Percentiles rank a stretch among this genome's conserved stretches.
phyloP scores from a whole-genome alignment of 2,797 vertebrate species.

The Aplochiton taeniatus region DNA sequence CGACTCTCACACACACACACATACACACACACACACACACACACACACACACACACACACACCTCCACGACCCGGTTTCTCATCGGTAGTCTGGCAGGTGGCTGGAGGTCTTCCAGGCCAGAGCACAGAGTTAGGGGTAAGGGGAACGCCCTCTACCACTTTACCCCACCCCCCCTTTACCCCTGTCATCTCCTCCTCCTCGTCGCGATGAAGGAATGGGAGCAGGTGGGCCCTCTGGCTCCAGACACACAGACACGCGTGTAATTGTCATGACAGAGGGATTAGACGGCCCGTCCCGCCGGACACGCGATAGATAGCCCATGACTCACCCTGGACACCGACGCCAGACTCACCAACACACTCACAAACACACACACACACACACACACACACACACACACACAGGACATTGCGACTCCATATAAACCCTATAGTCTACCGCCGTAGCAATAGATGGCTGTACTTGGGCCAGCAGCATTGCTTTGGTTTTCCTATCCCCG shows the following conservation, averaged over 20 bases:
- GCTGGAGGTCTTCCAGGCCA: background rate
- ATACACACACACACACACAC: too few relatives aligned
- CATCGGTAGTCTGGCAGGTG: constrained; percentile 15
- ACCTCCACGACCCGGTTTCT: constrained; percentile 9
- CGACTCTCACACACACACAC: background rate
- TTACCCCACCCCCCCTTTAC: constrained; percentile 2
- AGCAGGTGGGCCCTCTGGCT: constrained; percentile 68
- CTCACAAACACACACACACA: background rate
- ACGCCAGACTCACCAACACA: background rate
- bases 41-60: constrained; percentile 5
- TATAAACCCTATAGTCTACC: background rate
- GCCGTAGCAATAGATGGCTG: too few relatives aligned
- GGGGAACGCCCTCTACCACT: constrained; percentile 4
- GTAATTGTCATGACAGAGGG: constrained; percentile 57
- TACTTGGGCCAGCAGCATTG: too few relatives aligned
- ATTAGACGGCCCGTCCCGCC: constrained; percentile 50
- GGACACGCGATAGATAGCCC: constrained; percentile 59
- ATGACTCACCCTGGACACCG: constrained; percentile 36
- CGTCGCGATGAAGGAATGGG: constrained; percentile 54
- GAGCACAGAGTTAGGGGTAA: too few relatives aligned
- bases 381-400: constrained; percentile 2
- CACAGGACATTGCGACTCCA: background rate
- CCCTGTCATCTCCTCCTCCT: constrained; percentile 9
- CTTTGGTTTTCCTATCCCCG: too few relatives aligned
- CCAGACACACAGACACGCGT: constrained; percentile 57